Evolutionary conservation across 2,888 invertebrate genomes (phyloP), one percentile per base, ranked within the genome.

Genomic region (Mechanitis mazaeus): DNA sequence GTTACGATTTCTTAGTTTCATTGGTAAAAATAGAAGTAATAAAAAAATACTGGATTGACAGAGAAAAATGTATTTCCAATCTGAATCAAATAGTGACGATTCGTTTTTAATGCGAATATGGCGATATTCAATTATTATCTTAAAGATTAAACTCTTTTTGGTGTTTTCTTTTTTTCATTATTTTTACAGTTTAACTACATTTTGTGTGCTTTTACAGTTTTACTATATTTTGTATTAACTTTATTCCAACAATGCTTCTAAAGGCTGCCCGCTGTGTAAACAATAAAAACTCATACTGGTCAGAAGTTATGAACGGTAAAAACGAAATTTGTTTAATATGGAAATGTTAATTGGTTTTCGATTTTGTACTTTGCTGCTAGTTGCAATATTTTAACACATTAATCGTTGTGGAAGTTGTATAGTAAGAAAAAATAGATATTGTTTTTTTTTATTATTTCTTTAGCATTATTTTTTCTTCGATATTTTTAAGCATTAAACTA

Each of bases 271-370:
- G 31, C 28, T 28, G 4, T 2, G 12, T 31, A 5, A 31, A 28
- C 20, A 28, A 31, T 5, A 5, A 28, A 50, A 28, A 50, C 42
- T 50, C 50, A 50, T 12, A 50, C 7, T 50, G 38, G 60, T 60
- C 47, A 55, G 33, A 56, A 55, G 35, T 54, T 56, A 53, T 33
- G 45, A 53, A 58, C 54, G 54, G 54, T 60, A 55, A 56, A 20
- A 20, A 20, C 20, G 42, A 45, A n/a, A 56, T 45, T 59, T 61
- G 59, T 63, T 63, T 66, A 66, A 69, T 69, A 67, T 69, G 71
- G 66, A 70, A 70, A 70, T 67, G 69, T 64, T 67, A 72, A 71
- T 72, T 71, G 72, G 64, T 69, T 72, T 68, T 66, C 67, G 57
- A 66, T 70, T 70, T 67, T 68, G 68, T 20, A 20, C 20, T 69